phyloP scores from a whole-genome alignment of 2,888 invertebrate genomes.

The Busseola fusca region DNA sequence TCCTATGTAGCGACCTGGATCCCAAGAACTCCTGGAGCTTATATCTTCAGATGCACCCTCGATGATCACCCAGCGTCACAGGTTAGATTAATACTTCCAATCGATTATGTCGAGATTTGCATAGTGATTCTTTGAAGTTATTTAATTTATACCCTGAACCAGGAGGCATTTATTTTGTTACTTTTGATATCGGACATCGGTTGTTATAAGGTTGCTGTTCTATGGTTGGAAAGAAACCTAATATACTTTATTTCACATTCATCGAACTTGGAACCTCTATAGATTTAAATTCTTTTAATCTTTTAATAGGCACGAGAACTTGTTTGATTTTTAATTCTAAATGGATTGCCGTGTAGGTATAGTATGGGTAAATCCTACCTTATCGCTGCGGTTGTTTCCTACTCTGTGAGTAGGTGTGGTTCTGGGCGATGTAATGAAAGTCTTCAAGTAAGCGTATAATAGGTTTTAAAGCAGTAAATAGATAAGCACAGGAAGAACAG shows the following conservation, averaged over 20 bases:
- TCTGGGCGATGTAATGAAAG: no score
- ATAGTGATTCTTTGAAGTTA: not conserved
- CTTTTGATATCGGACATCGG: not conserved
- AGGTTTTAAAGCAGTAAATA: no score
- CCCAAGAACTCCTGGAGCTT: conserved; percentile 96
- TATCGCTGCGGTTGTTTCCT: no score
- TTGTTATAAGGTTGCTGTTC: not conserved
- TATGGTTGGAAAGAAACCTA: not conserved
- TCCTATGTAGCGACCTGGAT: conserved; percentile 97
- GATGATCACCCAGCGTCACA: conserved; percentile 94
- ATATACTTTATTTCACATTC: not conserved
- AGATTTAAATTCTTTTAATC: not conserved
- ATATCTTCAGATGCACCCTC: conserved; percentile 95
- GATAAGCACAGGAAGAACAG: no score
- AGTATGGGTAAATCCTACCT: no score
- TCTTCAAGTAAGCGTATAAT: no score
- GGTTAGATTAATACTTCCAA: conserved; percentile 74
- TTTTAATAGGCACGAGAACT: not conserved
- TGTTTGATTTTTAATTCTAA: not conserved
- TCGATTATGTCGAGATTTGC: not conserved
- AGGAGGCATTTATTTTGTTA: not conserved
- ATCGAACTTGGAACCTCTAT: not conserved
- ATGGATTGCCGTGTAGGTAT: no score
- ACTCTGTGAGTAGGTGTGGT: no score
- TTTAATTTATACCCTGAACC: not conserved